These are phyloP conservation scores for Drosophila neotestacea DNA, from an alignment of 2,888 invertebrate species.

Conservation along the genomic window DNA sequence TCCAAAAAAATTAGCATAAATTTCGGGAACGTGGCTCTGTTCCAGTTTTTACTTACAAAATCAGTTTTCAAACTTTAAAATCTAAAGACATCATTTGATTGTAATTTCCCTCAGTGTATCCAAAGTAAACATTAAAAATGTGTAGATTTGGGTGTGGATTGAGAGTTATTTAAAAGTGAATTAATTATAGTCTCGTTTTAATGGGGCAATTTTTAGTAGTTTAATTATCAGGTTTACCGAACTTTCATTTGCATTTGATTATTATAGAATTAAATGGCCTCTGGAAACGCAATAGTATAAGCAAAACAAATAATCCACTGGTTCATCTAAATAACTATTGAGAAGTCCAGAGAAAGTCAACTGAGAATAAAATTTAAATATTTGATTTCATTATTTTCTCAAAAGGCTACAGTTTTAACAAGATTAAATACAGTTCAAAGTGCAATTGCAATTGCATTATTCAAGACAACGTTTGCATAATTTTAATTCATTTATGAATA, in stretches of 20 bases:
- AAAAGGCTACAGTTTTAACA: background rate
- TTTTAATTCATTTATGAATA: constrained; percentile 7
- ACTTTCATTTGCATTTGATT: constrained; percentile 1
- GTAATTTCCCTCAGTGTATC: background rate
- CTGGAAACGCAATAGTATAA: constrained; percentile 1
- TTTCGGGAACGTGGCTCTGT: no score
- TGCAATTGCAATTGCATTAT: background rate
- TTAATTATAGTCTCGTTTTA: constrained; percentile 14
- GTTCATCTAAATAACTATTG: background rate
- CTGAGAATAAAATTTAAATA: background rate
- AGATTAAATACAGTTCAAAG: constrained; percentile 5
- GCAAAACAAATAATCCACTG: background rate
- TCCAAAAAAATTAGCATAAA: no score
- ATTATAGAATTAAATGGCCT: constrained; percentile 1
- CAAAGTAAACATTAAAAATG: background rate
- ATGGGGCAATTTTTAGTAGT: constrained; percentile 1
- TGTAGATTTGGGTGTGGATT: constrained; percentile 12
- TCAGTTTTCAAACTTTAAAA: no score
- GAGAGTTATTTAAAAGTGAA: constrained; percentile 12
- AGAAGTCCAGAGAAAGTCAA: background rate
- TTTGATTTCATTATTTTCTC: background rate
- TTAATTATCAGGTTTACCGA: constrained; percentile 8
- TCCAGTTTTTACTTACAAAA: no score
- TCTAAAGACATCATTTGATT: no score
- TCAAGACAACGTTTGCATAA: no score